Base-by-base conservation (phyloP, 2,113 vertebrate genomes). In the Serinus canaria region DNA sequence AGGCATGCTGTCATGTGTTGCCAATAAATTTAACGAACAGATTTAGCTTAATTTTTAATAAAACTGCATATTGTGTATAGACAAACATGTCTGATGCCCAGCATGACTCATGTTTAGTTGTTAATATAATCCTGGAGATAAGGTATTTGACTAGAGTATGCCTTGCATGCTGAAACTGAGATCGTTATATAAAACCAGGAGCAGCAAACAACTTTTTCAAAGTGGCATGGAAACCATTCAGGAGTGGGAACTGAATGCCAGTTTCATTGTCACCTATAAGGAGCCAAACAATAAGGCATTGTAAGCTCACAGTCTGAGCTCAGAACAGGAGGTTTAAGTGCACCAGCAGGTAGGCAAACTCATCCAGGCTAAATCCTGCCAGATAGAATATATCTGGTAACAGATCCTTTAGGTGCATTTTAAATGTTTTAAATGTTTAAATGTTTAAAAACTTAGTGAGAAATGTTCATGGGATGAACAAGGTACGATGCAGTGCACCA, bases 71-170 rank as follows among this genome's bases (percentile, higher is more conserved):
- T 67, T 25, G 17, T 82, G 39, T 63, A 72, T 70, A 91, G 93
- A 90, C 35, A 90, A 90, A 70, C 37, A 75, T 14, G 17, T 68
- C 87, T 94, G 63, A 89, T 95, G 44, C 84, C 80, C 30, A 47
- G 74, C 24, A 20, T 96, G 95, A 96, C 78, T 97, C 68, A 93
- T 25, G 27, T 87, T 97, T 92, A 79, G 70, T 46, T 64, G 90
- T 90, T 95, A 97, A 96, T 93, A 78, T 77, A 96, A 70, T 86
- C 47, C n/a, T 66, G 87, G 75, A 97, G 95, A 97, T 96, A 96
- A 97, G 47, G 68, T 87, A 94, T 97, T 97, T 97, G 91, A 92
- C 89, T 97, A 89, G 81, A 95, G 84, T 77, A 87, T 95, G 47
- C 43, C 80, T 95, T 84, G 79, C 90, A 60, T 95, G 92, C 83